Evolutionary conservation across 1,140 invertebrate genomes (phyloP).

Genomic region (Apocrypta bakeri): DNA sequence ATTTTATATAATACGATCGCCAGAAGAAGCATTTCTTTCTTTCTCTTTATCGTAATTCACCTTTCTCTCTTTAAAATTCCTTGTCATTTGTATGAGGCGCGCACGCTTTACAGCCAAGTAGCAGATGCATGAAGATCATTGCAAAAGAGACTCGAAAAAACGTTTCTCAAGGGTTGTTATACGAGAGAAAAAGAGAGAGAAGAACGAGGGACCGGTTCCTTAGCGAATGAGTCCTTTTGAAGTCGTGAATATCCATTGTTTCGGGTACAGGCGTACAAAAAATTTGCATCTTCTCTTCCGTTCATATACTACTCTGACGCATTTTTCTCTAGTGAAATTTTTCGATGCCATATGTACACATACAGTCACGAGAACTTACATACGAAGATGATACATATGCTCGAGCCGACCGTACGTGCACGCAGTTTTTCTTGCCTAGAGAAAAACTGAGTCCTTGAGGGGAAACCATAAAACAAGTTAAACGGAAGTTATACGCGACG

Average conservation of each 20-base stretch:
- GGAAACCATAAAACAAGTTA: background rate
- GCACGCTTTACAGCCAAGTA: background rate
- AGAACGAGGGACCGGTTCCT: slow-evolving; percentile 13
- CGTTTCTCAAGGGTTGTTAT: slow-evolving; percentile 18
- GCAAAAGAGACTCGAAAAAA: slow-evolving; percentile 13
- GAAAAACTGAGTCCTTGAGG: background rate
- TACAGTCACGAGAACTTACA: background rate
- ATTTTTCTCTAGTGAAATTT: background rate
- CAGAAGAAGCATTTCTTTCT: background rate
- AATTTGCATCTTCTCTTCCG: background rate
- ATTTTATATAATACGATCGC: slow-evolving; percentile 10
- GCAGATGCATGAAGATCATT: slow-evolving; percentile 24
- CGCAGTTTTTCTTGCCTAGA: background rate
- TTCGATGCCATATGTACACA: background rate
- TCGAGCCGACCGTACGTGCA: background rate
- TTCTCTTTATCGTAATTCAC: slow-evolving; percentile 2
- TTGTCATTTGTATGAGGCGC: slow-evolving; percentile 1
- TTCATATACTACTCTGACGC: background rate
- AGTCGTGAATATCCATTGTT: slow-evolving; percentile 34
- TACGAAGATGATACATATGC: background rate
- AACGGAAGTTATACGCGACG: background rate
- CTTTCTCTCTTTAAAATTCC: slow-evolving; percentile 29
- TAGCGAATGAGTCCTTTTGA: background rate
- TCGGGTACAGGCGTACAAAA: slow-evolving; percentile 8
- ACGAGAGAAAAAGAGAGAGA: background rate